Conservation (phyloP, 2,888 invertebrate genomes). For the Nycteola revayana region DNA sequence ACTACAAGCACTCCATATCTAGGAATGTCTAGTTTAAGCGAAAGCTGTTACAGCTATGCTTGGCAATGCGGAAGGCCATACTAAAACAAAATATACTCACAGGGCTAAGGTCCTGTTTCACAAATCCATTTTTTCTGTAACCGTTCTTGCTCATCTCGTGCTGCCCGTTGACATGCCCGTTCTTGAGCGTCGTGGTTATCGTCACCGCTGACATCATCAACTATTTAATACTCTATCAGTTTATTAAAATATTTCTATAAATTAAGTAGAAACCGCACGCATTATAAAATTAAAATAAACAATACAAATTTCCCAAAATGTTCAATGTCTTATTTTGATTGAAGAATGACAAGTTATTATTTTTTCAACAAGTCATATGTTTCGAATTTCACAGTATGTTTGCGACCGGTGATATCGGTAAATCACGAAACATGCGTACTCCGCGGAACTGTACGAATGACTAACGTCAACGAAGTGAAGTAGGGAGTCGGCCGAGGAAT, state of each 20-base stretch:
- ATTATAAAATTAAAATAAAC: constrained; percentile 14
- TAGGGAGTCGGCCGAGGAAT: constrained; percentile 51
- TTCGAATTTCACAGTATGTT: constrained; percentile 21
- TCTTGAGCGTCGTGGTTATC: constrained; percentile 65
- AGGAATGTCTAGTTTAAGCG: too few species aligned
- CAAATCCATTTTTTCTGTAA: constrained; percentile 67
- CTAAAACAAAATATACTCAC: constrained; percentile 46
- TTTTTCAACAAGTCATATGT: constrained; percentile 18
- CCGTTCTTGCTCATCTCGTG: constrained; percentile 60
- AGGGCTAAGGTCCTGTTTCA: constrained; percentile 46
- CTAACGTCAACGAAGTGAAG: constrained; percentile 43
- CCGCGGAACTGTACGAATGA: constrained; percentile 41
- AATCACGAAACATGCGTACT: constrained; percentile 37
- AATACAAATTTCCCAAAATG: too few species aligned
- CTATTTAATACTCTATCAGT: constrained; percentile 20
- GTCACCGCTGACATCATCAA: constrained; percentile 67
- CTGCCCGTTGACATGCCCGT: constrained; percentile 63
- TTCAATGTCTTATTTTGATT: constrained; percentile 22
- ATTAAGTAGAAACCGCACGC: constrained; percentile 3
- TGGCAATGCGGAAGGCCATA: constrained; percentile 1
- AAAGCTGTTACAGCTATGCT: constrained; percentile 2
- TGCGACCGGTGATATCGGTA: constrained; percentile 21
- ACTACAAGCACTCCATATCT: too few species aligned
- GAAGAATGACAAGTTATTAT: constrained; percentile 19
- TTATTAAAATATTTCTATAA: background rate